Evolutionary conservation across 2,113 vertebrate species (phyloP), one percentile per base, ranked within the genome.

Genomic region (Hippolais icterina): DNA sequence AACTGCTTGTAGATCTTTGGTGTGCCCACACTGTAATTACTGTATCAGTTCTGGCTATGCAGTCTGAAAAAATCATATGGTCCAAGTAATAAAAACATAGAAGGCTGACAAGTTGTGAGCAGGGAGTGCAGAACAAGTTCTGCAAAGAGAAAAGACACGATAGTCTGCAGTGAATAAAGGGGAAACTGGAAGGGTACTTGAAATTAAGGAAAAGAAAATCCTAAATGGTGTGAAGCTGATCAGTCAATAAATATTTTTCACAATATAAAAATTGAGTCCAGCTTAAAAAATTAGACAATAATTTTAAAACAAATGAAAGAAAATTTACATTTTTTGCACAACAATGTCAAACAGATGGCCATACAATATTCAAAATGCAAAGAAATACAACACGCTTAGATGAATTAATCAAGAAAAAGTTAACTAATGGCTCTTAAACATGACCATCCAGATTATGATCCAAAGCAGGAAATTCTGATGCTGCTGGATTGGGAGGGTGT

Each of bases 51-150:
- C 75, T 86, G 70, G 63, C 61, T 83, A 49, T 53, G 78, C 85
- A 74, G 25, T 64, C 70, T 85, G 88, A 96, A 90, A 95, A 94
- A 90, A 87, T 56, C 83, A 53, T 61, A 72, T 61, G 23, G 50
- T 90, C 70, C 75, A 88, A 83, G 54, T 57, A 75, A 83, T 70
- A 69, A 93, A 95, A 90, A 27, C 61, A 76, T 7, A 90, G 59
- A 92, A 94, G 29, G n/a, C 64, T 88, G 63, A 88, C 79, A 88
- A 56, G 66, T 83, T 83, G 33, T 77, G 49, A 76, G 46, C 57
- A 91, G 50, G 35, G 42, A 10, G 17, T 88, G 59, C 6, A 61
- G 57, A 90, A 19, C 44, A 72, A 88, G 21, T 54, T 80, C n/a
- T 88, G 63, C 42, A 54, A 91, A 37, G 28, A 76, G 65, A 78